Evolutionary conservation across 2,113 vertebrate genomes (phyloP).

Genomic region (Zosterops pallidus): DNA sequence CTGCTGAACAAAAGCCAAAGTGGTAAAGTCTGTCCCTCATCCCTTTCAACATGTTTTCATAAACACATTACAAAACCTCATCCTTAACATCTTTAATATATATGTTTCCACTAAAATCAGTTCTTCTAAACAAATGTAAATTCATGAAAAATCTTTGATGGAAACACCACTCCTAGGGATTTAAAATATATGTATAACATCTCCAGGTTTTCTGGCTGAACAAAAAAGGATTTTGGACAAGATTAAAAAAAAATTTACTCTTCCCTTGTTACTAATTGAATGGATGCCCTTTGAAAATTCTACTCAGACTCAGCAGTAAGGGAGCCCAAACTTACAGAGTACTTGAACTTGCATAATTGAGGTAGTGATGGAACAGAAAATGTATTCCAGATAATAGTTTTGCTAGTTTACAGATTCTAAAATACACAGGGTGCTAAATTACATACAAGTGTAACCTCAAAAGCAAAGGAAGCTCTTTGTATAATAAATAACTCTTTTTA

Average conservation of each 20-base stretch:
- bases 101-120: background rate
- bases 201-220: background rate
- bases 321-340: background rate
- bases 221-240: background rate
- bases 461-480: background rate
- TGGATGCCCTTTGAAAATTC: background rate
- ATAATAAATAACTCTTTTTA: slow-evolving; percentile 26
- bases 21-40: background rate
- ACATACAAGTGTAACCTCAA: background rate
- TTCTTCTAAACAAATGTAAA: background rate
- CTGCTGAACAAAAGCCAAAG: background rate
- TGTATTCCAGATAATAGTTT: background rate
- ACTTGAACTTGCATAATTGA: background rate
- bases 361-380: background rate
- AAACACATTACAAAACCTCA: background rate
- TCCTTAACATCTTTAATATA: background rate
- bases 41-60: background rate
- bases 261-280: background rate
- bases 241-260: background rate
- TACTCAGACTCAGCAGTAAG: background rate
- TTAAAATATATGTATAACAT: background rate
- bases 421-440: background rate
- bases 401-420: background rate
- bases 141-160: background rate
- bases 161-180: background rate